Conservation (phyloP, 2,113 vertebrate genomes). For the Archilochus colubris region DNA sequence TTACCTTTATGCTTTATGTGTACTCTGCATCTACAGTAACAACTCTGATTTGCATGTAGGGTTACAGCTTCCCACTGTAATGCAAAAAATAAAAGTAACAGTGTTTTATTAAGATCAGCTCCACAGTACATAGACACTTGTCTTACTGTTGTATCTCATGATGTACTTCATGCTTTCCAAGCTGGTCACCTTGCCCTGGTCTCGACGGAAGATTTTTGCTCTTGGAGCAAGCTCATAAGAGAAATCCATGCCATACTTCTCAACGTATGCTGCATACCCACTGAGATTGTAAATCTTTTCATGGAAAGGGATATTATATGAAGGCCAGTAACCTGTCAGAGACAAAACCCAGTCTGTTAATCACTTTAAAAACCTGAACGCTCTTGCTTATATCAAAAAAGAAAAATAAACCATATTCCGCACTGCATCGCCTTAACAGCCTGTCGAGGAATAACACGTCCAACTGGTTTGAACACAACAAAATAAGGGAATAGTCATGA, state of each 20-base stretch:
- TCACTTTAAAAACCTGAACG: neutral
- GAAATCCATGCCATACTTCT: constrained; percentile 83
- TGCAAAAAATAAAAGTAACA: neutral
- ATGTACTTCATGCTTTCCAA: constrained; percentile 86
- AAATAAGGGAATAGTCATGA: neutral
- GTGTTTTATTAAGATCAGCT: neutral
- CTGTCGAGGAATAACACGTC: neutral
- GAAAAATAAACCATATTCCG: neutral
- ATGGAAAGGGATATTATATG: constrained; percentile 91
- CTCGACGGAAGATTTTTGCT: constrained; percentile 92
- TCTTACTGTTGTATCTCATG: constrained; percentile 94
- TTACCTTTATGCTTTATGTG: neutral
- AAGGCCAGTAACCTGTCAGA: constrained; percentile 89
- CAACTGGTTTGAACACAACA: constrained; percentile 5
- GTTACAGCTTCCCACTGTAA: neutral
- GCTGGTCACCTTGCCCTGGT: constrained; percentile 84
- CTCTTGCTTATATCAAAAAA: neutral
- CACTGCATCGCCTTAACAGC: neutral
- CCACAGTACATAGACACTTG: neutral
- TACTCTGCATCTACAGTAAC: neutral
- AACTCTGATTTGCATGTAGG: neutral
- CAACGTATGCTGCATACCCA: constrained; percentile 80
- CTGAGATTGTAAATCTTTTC: constrained; percentile 85
- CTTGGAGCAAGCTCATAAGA: constrained; percentile 89
- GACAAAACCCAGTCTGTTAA: neutral